phyloP scores from a whole-genome alignment of 2,888 invertebrate species.

The Atherix ibis region DNA sequence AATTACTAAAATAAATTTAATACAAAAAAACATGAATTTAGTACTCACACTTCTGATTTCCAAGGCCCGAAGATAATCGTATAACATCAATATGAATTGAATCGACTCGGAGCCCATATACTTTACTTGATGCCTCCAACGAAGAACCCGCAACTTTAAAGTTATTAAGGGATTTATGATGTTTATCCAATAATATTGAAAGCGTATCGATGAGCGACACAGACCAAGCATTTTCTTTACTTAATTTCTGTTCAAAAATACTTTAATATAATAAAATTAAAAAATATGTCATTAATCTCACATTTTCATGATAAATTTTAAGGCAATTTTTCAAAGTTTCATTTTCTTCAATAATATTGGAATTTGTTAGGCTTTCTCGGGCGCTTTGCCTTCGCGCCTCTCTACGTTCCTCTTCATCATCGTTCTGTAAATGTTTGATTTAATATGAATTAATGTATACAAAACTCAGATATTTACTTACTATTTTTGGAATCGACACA shows the following conservation, averaged over 20 bases:
- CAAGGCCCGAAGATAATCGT: constrained; percentile 52
- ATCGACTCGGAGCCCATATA: constrained; percentile 77
- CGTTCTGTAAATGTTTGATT: constrained; percentile 27
- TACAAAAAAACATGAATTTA: too few species aligned
- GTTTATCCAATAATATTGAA: constrained; percentile 54
- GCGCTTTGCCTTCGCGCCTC: constrained; percentile 26
- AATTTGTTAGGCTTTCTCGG: constrained; percentile 12
- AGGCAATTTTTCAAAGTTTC: constrained; percentile 61
- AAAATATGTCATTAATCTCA: constrained; percentile 25
- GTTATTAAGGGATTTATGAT: constrained; percentile 52
- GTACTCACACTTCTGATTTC: constrained; percentile 21
- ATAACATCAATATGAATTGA: constrained; percentile 65
- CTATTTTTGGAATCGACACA: constrained; percentile 8
- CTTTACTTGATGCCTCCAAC: constrained; percentile 75
- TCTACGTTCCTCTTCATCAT: constrained; percentile 45
- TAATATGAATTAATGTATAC: too few species aligned
- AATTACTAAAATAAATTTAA: too few species aligned
- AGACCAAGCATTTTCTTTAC: constrained; percentile 75
- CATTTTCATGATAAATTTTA: constrained; percentile 66
- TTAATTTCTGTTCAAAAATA: constrained; percentile 69
- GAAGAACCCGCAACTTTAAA: constrained; percentile 71
- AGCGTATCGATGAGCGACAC: constrained; percentile 76
- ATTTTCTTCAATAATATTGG: constrained; percentile 31
- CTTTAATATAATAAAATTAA: not conserved
- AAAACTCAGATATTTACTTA: too few species aligned